Base-by-base conservation (phyloP, 2,888 invertebrate species). In the Crossocerus cetratus region DNA sequence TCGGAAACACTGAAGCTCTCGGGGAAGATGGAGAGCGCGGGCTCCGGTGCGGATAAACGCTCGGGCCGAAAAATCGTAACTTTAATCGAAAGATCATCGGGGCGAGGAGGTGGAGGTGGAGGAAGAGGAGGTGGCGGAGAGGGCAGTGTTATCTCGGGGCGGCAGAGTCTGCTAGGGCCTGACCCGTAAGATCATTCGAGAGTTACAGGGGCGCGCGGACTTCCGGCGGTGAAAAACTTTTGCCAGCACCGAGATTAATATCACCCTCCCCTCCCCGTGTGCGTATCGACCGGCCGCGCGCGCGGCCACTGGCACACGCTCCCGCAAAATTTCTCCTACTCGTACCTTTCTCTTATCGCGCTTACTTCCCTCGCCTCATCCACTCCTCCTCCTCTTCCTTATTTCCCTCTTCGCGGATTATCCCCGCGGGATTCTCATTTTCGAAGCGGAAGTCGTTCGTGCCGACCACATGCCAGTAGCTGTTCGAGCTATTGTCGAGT, bases 201-300 rank as follows among this genome's bases (percentile, higher is more conserved):
- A 69, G 20, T 60, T 21, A 56, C 55, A 32, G 8, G 8, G 11
- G 42, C 60, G 72, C 54, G 54, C 67, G 53, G 58, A 62, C 60
- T 65, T 65, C 22, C 49, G n/a, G 22, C 13, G 56, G 20, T 32
- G 75, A 72, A 81, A 80, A 81, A 78, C 65, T 78, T 72, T 59
- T 61, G 59, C 62, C 64, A 69, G 53, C 57, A 32, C 71, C 44
- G 76, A 80, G 82, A 80, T 80, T 78, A 76, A 79, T 81, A 80
- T 80, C 81, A 73, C 73, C 58, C 74, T 49, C 2, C 65, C 64
- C n/a, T n/a, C 69, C 59, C 77, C 21, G 32, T 61, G 62, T 65
- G 69, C 69, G 73, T 79, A 81, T 78, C 79, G 80, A 81, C 60
- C 79, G 61, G 16, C n/a, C 8, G 18, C 49, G 43, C 4, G 49